Percentiles rank a stretch among this genome's conserved stretches.
These are phyloP conservation scores for Cynodonichthys magdalenae DNA, from an alignment of 2,797 vertebrate species.

Conservation along the genomic window DNA sequence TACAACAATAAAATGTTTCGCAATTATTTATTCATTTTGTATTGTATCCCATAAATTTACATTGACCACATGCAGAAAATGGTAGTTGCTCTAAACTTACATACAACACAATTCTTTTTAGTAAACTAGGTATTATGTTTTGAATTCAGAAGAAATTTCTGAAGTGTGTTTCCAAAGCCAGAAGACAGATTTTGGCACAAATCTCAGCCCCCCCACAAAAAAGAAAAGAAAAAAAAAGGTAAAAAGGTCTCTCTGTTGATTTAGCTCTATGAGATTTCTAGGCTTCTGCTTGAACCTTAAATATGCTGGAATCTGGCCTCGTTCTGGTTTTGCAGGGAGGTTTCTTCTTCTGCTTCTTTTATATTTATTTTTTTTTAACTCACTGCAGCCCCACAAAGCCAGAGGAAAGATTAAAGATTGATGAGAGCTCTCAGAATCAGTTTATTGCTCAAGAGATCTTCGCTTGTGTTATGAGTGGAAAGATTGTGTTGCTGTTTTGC, in stretches of 20 bases:
- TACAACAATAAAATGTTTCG: background rate
- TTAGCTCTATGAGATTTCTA: constrained; percentile 69
- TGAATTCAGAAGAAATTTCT: constrained; percentile 3
- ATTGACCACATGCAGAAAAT: background rate
- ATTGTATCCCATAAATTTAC: background rate
- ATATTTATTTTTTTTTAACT: constrained; percentile 20
- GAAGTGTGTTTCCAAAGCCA: constrained; percentile 6
- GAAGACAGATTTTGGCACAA: constrained; percentile 25
- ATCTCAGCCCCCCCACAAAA: constrained; percentile 12
- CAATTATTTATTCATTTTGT: background rate
- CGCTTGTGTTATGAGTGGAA: constrained; percentile 76
- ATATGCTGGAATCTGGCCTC: constrained; percentile 57
- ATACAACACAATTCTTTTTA: too few species aligned
- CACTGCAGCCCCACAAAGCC: constrained; percentile 60
- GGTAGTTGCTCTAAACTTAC: background rate
- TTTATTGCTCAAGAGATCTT: constrained; percentile 79
- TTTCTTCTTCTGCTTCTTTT: constrained; percentile 40
- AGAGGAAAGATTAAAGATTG: constrained; percentile 79
- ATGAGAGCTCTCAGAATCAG: constrained; percentile 79
- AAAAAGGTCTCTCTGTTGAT: constrained; percentile 62
- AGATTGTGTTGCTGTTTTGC: constrained; percentile 74
- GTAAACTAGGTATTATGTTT: too few species aligned
- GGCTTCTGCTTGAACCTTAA: constrained; percentile 72
- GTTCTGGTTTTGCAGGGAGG: constrained; percentile 63
- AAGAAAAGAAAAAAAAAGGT: constrained; percentile 30